Evolutionary conservation across 2,888 invertebrate species (phyloP), one percentile per base, ranked within the genome.

Genomic region (Vanessa cardui): DNA sequence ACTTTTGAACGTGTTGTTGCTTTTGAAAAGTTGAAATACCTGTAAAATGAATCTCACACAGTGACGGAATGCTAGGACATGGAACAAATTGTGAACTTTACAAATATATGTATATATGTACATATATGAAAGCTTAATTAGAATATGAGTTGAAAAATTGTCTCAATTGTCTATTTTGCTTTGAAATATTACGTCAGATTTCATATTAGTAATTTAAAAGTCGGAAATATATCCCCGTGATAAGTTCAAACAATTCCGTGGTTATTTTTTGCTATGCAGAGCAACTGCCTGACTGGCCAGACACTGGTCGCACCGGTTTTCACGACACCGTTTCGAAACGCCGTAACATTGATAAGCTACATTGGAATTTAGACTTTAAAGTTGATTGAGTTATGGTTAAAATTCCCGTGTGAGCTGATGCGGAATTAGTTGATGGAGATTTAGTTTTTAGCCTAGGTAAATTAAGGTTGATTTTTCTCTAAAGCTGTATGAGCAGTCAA

Each of bases 251-350:
- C 74, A 78, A 80, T 79, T 79, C 76, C 79, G 78, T 80, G 66
- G 69, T 83, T 84, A 82, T 85, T 87, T 86, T 87, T 89, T 85
- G 84, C 87, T 83, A 84, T 81, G 78, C 83, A 79, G 83, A 84
- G 82, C 83, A 80, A 81, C 83, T 77, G 78, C 77, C 76, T 56
- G 56, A 78, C 83, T 79, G 81, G 80, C 76, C 85, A 83, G 87
- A 84, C 84, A 87, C 86, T 81, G 84, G 89, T 88, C 80, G 74
- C 80, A 89, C 89, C 89, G 89, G 89, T 89, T 89, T 81, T 62
- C 46, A 6, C 21, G 3, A 0, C 31, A 44, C 58, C 64, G 31
- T 50, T 66, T 62, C 46, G 68, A 79, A 87, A 83, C 59, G 74
- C 44, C 39, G 49, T 63, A 70, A 58, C 16, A 26, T 20, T 18